Conservation (phyloP, 2,113 vertebrate genomes). For the Sturnira hondurensis region DNA sequence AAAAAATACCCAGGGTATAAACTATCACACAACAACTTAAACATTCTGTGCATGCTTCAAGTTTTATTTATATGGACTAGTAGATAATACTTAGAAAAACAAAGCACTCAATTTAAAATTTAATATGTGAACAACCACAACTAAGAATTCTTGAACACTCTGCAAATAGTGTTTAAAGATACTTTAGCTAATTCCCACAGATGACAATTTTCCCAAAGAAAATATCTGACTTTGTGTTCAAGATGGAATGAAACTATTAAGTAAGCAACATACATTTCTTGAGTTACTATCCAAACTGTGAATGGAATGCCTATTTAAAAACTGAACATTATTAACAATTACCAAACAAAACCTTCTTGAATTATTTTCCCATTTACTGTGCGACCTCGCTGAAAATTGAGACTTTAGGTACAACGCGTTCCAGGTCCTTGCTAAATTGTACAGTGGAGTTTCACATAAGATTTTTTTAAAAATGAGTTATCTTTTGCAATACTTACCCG, state of each 20-base stretch:
- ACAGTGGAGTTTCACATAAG: not conserved
- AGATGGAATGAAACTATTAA: not conserved
- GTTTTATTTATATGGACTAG: not conserved
- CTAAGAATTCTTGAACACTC: not conserved
- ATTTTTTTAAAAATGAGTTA: conserved; percentile 24
- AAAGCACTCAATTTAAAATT: not conserved
- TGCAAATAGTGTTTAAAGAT: not conserved
- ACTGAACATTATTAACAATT: not conserved
- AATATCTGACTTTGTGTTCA: not conserved
- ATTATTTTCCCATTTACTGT: not conserved
- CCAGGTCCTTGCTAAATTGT: not conserved
- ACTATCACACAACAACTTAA: not conserved
- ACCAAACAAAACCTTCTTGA: not conserved
- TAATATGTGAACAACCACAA: not conserved
- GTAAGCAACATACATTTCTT: not conserved
- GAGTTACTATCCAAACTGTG: not conserved
- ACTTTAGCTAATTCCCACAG: not conserved
- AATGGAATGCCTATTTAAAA: not conserved
- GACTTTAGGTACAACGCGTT: not conserved
- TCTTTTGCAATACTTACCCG: not conserved
- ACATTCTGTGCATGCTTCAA: not conserved
- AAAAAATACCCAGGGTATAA: not conserved
- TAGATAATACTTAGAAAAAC: not conserved
- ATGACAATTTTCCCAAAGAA: not conserved
- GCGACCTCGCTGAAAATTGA: not conserved